Base-by-base conservation (phyloP, 2,113 vertebrate species). In the Nansenia antarctica region DNA sequence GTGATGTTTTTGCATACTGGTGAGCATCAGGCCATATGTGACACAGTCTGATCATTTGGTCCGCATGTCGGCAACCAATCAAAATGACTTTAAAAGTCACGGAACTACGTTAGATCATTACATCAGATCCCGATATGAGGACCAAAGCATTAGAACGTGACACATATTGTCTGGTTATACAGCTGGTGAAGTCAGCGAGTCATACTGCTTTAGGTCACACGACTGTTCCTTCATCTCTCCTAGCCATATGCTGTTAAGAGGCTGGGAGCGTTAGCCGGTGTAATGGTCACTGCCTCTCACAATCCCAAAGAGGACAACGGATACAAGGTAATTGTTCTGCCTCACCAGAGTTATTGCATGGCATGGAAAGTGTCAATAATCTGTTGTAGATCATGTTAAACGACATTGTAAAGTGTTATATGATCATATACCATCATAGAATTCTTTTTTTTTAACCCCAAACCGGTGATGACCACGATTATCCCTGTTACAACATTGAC, bases 231-330 rank as follows among this genome's bases (percentile, higher is more conserved):
- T 47, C 18, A 22, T 59, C 52, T 79, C 30, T 83, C 87, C 11
- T 70, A 99, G 97, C 95, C 96, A 9, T 98, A 95, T 0, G 94
- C 96, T 0, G 95, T 98, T 61, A 92, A 90, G 81, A 92, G 94
- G 82, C 92, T 95, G 1, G 89, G 88, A 0, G 94, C 96, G 0
- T 93, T 94, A 29, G 95, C 96, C 1, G 97, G 96, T 0, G 93
- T 98, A 24, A 99, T 99, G 97, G 94, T 99, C 80, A 99, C 97
- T 0, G 96, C 97, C 0, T 99, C 96, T 11, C 97, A 98, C 78
- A 99, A 99, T 74, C 91, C 93, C 0, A 98, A 98, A 82, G 95
- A 99, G 76, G 96, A 99, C 90, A 99, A 99, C 0, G 97, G 97
- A 0, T 99, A 98, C 85, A 99, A 99, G 94, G 96, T 97, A 52